phyloP scores from a whole-genome alignment of 1,140 invertebrate species.

The Dendrolimus punctatus region DNA sequence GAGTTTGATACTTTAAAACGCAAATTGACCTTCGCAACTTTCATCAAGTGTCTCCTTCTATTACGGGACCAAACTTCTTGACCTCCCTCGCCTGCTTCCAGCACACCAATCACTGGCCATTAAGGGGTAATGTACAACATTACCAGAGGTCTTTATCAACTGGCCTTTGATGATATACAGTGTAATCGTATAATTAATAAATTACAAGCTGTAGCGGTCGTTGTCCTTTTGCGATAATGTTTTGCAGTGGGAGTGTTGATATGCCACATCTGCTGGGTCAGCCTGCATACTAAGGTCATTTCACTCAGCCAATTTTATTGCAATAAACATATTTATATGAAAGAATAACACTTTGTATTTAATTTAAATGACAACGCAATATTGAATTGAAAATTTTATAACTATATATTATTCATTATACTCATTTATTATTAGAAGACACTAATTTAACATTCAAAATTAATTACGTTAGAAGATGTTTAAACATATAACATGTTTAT shows the following conservation, averaged over 20 bases:
- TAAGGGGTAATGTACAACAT: conserved; percentile 8
- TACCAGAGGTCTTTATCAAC: conserved; percentile 25
- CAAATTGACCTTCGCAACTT: conserved; percentile 36
- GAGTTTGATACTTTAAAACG: conserved; percentile 14
- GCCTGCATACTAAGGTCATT: conserved; percentile 46
- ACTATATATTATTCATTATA: no score
- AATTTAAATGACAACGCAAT: no score
- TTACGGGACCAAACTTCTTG: conserved; percentile 20
- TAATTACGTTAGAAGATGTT: no score
- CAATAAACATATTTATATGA: conserved; percentile 5
- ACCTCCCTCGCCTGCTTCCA: conserved; percentile 12
- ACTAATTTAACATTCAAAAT: no score
- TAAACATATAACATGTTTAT: no score
- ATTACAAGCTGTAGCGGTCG: conserved; percentile 55
- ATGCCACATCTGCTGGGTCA: conserved; percentile 54
- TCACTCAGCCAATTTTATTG: conserved; percentile 35
- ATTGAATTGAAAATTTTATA: no score
- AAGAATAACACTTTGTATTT: not conserved
- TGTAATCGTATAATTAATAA: conserved; percentile 65
- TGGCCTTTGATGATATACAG: conserved; percentile 37
- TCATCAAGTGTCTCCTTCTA: conserved; percentile 27
- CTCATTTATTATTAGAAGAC: no score
- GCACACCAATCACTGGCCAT: conserved; percentile 6
- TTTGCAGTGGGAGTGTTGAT: conserved; percentile 45
- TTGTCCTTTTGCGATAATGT: conserved; percentile 57